These are phyloP conservation scores for Hydrozoanthus gracilis DNA, from an alignment of 92 coral and sea anemone genomes.

Conservation along the genomic window DNA sequence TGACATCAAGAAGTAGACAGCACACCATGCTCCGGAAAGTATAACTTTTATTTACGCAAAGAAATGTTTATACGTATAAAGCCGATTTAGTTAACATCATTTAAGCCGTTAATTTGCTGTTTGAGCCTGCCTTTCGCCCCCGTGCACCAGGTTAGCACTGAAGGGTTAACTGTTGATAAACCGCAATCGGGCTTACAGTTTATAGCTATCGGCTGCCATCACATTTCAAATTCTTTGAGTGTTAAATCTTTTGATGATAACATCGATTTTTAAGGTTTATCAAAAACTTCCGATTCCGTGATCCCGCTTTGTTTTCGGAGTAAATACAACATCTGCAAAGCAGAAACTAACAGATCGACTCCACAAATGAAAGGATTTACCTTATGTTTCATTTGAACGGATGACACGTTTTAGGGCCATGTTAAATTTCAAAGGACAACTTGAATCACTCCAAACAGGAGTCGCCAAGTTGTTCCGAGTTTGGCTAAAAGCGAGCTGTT, in stretches of 20 bases:
- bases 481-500: slow-evolving; percentile 31
- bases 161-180: neutral
- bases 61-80: too few species aligned
- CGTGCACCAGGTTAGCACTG: too few species aligned
- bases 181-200: neutral
- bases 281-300: slow-evolving; percentile 27
- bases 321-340: neutral
- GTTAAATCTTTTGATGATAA: neutral
- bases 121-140: too few species aligned
- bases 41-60: too few species aligned
- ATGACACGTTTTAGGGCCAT: neutral
- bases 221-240: slow-evolving; percentile 23
- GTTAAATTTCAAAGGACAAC: neutral
- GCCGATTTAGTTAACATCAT: too few species aligned
- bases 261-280: neutral
- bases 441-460: neutral
- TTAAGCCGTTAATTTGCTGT: too few species aligned
- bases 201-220: neutral
- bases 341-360: neutral
- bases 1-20: too few species aligned
- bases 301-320: neutral
- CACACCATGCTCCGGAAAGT: too few species aligned
- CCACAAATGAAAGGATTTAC: neutral
- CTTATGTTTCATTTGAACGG: neutral
- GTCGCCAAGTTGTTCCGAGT: neutral